phyloP scores from a whole-genome alignment of 2,888 invertebrate species.

The Heteromyza rotundicornis region DNA sequence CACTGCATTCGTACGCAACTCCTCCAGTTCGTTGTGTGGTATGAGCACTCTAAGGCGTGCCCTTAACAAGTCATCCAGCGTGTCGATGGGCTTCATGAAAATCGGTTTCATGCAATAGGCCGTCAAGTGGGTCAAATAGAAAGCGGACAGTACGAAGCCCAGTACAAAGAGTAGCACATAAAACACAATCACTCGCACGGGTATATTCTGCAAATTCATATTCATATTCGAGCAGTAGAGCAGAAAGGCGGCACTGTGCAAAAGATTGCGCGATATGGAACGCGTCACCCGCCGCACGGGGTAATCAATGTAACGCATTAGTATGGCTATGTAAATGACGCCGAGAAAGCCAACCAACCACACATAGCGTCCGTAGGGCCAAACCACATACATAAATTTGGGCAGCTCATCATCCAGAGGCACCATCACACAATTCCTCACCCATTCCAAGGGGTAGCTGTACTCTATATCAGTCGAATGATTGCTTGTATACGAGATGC shows the following conservation, averaged over 20 bases:
- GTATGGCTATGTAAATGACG: constrained; percentile 47
- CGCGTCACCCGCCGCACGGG: constrained; percentile 14
- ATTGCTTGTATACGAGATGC: constrained; percentile 26
- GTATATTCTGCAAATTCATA: constrained; percentile 34
- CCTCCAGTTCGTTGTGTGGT: constrained; percentile 45
- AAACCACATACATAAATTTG: constrained; percentile 51
- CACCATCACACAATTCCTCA: constrained; percentile 53
- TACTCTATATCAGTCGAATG: constrained; percentile 27
- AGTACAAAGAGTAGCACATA: constrained; percentile 43
- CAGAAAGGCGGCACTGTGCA: constrained; percentile 46
- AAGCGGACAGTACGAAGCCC: constrained; percentile 51
- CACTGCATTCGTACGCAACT: constrained; percentile 33
- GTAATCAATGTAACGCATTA: constrained; percentile 43
- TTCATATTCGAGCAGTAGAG: constrained; percentile 49
- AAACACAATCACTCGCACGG: constrained; percentile 41
- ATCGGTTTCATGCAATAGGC: constrained; percentile 53
- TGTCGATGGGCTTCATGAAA: constrained; percentile 47
- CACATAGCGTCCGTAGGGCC: constrained; percentile 50
- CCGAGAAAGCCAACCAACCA: constrained; percentile 42
- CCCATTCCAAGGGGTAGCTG: constrained; percentile 50
- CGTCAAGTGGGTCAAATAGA: constrained; percentile 51
- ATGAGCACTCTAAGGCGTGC: constrained; percentile 46
- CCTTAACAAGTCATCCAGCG: constrained; percentile 42
- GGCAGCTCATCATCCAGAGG: constrained; percentile 55
- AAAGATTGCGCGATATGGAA: constrained; percentile 39